A percentile compares a stretch with the other conserved stretches of the same genome.
phyloP scores from a whole-genome alignment of 92 coral and sea anemone genomes.

The Desmophyllum pertusum region DNA sequence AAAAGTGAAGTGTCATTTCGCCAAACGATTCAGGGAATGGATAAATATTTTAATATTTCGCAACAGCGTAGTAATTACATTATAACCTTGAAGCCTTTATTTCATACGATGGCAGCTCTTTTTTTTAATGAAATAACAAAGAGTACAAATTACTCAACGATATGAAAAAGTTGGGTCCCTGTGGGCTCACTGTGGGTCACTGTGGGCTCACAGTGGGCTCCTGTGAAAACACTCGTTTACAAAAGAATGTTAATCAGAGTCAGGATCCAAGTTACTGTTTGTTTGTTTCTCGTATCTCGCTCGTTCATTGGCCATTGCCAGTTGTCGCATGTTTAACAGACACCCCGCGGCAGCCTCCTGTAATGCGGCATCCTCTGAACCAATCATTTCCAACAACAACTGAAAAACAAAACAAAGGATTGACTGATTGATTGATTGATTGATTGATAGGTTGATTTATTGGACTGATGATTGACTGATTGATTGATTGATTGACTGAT shows the following conservation, averaged over 20 bases:
- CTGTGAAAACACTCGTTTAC: background rate
- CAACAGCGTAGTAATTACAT: too few species aligned
- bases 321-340: constrained; percentile 75
- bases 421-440: background rate
- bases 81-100: too few species aligned
- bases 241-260: background rate
- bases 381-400: constrained; percentile 92
- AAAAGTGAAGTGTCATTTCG: too few species aligned
- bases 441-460: background rate
- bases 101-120: background rate
- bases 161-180: too few species aligned
- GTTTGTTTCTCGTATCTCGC: constrained; percentile 54
- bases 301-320: constrained; percentile 83
- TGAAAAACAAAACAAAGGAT: background rate
- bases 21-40: too few species aligned
- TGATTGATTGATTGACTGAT: background rate
- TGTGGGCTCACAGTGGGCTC: too few species aligned
- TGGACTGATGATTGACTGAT: background rate
- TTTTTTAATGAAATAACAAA: background rate
- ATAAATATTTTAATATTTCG: too few species aligned
- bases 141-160: too few species aligned
- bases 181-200: too few species aligned
- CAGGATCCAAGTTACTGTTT: background rate
- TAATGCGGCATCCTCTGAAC: constrained; percentile 84
- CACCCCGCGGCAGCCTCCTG: constrained; percentile 97